Conservation (phyloP, 2,113 vertebrate genomes). For the Colistium nudipinnis region DNA sequence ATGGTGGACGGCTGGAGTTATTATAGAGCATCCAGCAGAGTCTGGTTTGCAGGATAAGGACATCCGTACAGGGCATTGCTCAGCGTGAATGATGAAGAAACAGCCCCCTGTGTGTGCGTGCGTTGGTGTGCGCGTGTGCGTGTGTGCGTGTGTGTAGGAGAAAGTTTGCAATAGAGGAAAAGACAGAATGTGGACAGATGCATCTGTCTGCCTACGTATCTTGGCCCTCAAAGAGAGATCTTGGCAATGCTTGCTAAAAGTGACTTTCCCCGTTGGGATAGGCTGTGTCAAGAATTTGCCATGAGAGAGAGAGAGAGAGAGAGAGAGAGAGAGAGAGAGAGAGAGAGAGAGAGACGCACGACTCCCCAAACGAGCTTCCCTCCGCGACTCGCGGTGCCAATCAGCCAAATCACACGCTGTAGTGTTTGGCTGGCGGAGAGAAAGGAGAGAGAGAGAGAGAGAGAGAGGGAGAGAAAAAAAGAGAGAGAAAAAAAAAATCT, state of each 20-base stretch:
- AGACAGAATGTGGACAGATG: conserved; percentile 57
- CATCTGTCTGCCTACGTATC: conserved; percentile 60
- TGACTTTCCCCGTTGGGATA: conserved; percentile 51
- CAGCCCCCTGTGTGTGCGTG: conserved; percentile 39
- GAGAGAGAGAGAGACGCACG: too few relatives aligned
- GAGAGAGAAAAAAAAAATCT: too few relatives aligned
- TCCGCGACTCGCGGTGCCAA: conserved; percentile 34
- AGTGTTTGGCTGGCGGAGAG: conserved; percentile 25
- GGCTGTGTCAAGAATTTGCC: conserved; percentile 56
- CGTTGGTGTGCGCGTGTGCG: neutral
- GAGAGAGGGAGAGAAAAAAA: too few relatives aligned
- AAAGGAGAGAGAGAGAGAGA: too few relatives aligned
- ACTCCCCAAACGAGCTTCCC: conserved; percentile 51
- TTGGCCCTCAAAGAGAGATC: conserved; percentile 67
- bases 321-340: too few relatives aligned
- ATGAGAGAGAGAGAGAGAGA: conserved; percentile 49
- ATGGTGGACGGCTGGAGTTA: conserved; percentile 67
- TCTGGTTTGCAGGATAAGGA: conserved; percentile 78
- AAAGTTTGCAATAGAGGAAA: conserved; percentile 46
- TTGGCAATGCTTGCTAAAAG: conserved; percentile 67
- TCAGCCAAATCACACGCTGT: conserved; percentile 50
- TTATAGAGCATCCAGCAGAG: conserved; percentile 69
- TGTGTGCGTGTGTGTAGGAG: conserved; percentile 11
- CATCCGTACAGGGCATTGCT: conserved; percentile 70
- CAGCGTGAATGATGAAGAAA: conserved; percentile 73